phyloP scores from a whole-genome alignment of 2,797 vertebrate genomes.

The Distichodus sexfasciatus region DNA sequence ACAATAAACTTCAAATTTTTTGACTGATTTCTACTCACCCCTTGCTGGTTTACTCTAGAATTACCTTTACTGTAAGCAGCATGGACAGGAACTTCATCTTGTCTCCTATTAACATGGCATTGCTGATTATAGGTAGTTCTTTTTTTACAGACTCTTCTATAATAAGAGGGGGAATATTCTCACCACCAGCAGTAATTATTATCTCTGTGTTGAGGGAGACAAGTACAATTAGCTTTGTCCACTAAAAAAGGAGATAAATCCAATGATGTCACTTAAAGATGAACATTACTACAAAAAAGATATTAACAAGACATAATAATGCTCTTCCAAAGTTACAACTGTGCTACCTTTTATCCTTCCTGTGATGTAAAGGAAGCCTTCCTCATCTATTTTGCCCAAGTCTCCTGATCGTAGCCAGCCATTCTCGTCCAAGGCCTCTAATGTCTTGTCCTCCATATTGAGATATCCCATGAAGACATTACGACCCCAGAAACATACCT shows the following conservation, averaged over 20 bases:
- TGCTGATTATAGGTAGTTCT: constrained; percentile 81
- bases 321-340: not conserved
- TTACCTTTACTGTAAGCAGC: constrained; percentile 84
- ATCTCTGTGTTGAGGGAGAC: constrained; percentile 69
- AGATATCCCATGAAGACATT: constrained; percentile 89
- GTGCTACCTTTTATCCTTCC: constrained; percentile 84
- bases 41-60: not conserved
- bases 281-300: too few species aligned
- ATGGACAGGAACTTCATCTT: constrained; percentile 84
- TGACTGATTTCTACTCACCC: too few species aligned
- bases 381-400: constrained; percentile 74
- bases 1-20: not conserved
- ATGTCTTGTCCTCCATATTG: constrained; percentile 84
- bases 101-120: constrained; percentile 82
- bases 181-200: constrained; percentile 85
- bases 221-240: not conserved
- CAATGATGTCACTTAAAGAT: too few species aligned
- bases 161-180: constrained; percentile 80
- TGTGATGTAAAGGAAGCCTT: constrained; percentile 85
- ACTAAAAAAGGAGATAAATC: too few species aligned
- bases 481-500: constrained; percentile 88
- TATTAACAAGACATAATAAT: too few species aligned
- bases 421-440: constrained; percentile 77
- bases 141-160: constrained; percentile 83
- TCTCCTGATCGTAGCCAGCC: constrained; percentile 87